Percentiles rank a stretch among this genome's conserved stretches.
Evolutionary conservation across 2,797 vertebrate genomes (phyloP).

Genomic region (Neoniphon sammara): DNA sequence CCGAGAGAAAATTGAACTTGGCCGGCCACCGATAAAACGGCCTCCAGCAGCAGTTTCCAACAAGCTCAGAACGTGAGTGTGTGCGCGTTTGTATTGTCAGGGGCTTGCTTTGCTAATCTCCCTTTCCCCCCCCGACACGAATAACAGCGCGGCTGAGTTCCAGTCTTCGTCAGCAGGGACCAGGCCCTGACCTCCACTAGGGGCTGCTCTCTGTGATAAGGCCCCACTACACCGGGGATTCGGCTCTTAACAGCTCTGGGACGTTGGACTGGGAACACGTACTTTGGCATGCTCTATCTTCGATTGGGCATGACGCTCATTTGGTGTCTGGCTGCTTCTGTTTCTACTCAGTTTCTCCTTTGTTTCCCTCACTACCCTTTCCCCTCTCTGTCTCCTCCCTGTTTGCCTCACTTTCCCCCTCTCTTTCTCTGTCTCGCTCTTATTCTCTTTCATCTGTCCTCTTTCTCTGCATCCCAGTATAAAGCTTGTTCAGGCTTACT

Average conservation of each 20-base stretch:
- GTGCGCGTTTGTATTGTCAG: background rate
- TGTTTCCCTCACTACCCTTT: slow-evolving; percentile 9
- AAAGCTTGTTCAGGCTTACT: slow-evolving; percentile 55
- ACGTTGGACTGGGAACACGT: background rate
- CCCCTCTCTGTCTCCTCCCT: background rate
- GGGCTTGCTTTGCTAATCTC: background rate
- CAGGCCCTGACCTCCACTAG: background rate
- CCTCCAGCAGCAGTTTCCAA: background rate
- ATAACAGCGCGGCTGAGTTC: slow-evolving; percentile 1
- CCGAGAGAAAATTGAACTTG: background rate
- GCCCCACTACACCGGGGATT: background rate
- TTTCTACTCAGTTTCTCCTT: slow-evolving; percentile 16
- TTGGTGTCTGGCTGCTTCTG: background rate
- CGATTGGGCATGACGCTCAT: too few species aligned
- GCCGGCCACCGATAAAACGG: background rate
- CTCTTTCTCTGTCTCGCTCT: background rate
- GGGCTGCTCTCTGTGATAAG: slow-evolving; percentile 29
- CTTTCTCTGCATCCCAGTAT: slow-evolving; percentile 24
- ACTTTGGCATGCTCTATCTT: background rate
- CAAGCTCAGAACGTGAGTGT: background rate
- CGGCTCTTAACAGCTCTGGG: background rate
- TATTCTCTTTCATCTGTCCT: slow-evolving; percentile 7
- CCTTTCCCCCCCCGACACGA: background rate
- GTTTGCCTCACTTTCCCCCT: background rate
- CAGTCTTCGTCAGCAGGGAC: background rate